Evolutionary conservation across 2,113 vertebrate species (phyloP).

Genomic region (Phainopepla nitens): DNA sequence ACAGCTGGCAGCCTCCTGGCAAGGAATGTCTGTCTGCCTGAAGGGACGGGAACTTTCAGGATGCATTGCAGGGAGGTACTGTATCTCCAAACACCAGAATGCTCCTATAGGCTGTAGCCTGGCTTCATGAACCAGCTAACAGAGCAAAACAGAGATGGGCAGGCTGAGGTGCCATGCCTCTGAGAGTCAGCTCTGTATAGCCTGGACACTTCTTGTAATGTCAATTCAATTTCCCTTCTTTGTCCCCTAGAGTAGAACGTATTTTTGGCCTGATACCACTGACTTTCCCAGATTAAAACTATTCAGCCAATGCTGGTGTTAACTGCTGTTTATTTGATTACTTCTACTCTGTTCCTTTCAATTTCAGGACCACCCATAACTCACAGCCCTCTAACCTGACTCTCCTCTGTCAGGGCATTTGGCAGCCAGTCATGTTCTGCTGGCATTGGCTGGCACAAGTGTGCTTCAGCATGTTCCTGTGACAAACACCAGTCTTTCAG

Average conservation of each 20-base stretch:
- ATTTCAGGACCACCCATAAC: neutral
- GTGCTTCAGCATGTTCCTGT: neutral
- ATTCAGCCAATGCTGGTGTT: neutral
- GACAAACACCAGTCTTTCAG: neutral
- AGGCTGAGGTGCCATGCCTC: neutral
- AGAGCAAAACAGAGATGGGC: neutral
- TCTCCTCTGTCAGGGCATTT: neutral
- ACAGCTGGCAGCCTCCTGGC: neutral
- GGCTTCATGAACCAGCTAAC: neutral
- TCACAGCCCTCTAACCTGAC: neutral
- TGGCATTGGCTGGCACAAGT: neutral
- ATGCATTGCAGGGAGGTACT: rapidly evolving
- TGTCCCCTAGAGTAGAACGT: neutral
- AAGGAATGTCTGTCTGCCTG: neutral
- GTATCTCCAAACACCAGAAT: neutral
- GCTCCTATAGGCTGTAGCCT: neutral
- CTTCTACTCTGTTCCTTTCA: neutral
- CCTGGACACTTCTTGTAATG: neutral
- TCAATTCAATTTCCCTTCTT: neutral
- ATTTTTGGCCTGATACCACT: neutral
- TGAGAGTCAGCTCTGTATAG: neutral
- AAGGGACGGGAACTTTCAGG: neutral
- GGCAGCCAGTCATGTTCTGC: neutral
- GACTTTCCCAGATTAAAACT: neutral
- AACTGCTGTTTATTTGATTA: neutral